phyloP scores from a whole-genome alignment of 2,113 vertebrate genomes.

The Phalacrocorax brasilianus region DNA sequence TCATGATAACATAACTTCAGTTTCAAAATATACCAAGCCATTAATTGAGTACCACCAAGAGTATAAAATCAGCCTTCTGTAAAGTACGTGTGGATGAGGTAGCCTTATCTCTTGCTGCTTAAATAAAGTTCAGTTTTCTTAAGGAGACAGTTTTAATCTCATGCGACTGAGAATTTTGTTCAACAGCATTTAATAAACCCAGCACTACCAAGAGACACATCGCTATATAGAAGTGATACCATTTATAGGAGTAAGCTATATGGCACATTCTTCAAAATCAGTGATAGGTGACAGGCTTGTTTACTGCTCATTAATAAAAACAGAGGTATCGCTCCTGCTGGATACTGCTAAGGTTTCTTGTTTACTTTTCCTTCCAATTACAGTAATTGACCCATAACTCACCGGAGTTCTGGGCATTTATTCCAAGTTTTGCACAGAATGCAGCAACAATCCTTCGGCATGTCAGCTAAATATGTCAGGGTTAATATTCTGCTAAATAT shows the following conservation, averaged over 20 bases:
- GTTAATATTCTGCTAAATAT: slow-evolving; percentile 58
- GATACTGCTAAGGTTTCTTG: slow-evolving; percentile 13
- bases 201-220: slow-evolving; percentile 36
- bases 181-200: slow-evolving; percentile 61
- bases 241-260: slow-evolving; percentile 23
- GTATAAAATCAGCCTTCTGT: slow-evolving; percentile 6
- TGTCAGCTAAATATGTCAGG: slow-evolving; percentile 1
- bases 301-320: slow-evolving; percentile 69
- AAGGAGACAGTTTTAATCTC: slow-evolving; percentile 62
- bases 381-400: slow-evolving; percentile 57
- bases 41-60: slow-evolving; percentile 27
- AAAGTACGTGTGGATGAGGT: slow-evolving; percentile 8
- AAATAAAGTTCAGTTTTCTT: slow-evolving; percentile 55
- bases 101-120: slow-evolving; percentile 34
- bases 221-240: neutral
- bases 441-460: neutral
- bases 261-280: slow-evolving; percentile 35
- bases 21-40: slow-evolving; percentile 7
- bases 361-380: slow-evolving; percentile 57
- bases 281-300: slow-evolving; percentile 45
- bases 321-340: neutral
- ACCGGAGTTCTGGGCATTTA: neutral
- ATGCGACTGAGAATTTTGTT: slow-evolving; percentile 39
- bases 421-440: slow-evolving; percentile 38
- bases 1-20: neutral